phyloP scores from a whole-genome alignment of 2,888 invertebrate genomes.

The Lithophane socia region DNA sequence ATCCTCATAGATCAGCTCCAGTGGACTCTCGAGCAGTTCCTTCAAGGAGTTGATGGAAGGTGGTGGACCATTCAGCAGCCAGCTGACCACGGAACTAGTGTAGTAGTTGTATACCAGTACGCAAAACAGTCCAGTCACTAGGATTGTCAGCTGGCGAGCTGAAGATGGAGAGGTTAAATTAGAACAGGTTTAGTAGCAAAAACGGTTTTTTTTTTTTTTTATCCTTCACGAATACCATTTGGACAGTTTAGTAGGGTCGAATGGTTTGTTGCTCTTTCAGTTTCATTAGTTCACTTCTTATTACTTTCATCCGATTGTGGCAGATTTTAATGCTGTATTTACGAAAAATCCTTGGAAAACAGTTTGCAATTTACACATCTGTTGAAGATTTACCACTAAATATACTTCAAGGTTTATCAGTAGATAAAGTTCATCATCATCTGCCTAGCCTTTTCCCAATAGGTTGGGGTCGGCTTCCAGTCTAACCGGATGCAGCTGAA shows the following conservation, averaged over 20 bases:
- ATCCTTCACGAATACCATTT: too few relatives aligned
- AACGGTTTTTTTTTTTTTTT: neutral
- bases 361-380: neutral
- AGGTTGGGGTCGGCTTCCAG: too few relatives aligned
- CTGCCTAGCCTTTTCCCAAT: too few relatives aligned
- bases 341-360: neutral
- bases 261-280: neutral
- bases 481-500: too few relatives aligned
- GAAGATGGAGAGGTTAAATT: neutral
- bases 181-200: neutral
- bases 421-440: too few relatives aligned
- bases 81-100: slow-evolving; percentile 91
- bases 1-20: slow-evolving; percentile 87
- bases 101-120: slow-evolving; percentile 90
- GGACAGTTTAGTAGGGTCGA: neutral
- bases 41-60: slow-evolving; percentile 86
- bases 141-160: slow-evolving; percentile 80
- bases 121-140: slow-evolving; percentile 82
- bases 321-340: neutral
- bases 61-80: slow-evolving; percentile 88
- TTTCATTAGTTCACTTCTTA: neutral
- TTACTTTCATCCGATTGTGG: neutral
- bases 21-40: slow-evolving; percentile 87
- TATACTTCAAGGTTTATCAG: neutral
- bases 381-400: neutral